Conservation (phyloP, 23 tunicate species). For the Diplosoma virens region DNA sequence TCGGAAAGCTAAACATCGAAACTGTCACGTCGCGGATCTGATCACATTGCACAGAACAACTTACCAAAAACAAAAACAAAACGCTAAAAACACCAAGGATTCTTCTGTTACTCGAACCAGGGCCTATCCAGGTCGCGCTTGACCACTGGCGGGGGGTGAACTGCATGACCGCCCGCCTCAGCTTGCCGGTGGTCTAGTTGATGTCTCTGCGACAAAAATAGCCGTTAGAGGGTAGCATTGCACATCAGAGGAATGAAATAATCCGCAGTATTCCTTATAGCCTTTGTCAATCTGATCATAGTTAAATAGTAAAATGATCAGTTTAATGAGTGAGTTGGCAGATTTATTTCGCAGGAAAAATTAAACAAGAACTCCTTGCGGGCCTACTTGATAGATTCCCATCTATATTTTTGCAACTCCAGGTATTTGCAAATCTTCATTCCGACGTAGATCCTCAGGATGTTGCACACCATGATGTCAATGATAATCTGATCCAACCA, state of each 20-base stretch:
- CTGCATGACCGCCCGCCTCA: constrained; percentile 25
- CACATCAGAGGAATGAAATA: too few relatives aligned
- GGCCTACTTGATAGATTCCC: constrained; percentile 37
- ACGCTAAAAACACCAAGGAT: constrained; percentile 3
- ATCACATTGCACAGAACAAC: too few relatives aligned
- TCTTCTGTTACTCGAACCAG: constrained; percentile 26
- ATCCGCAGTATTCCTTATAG: too few relatives aligned
- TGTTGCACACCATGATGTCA: constrained; percentile 24
- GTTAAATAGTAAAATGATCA: too few relatives aligned
- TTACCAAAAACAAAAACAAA: not conserved
- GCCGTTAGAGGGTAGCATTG: too few relatives aligned
- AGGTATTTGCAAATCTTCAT: constrained; percentile 36
- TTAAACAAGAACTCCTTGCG: too few relatives aligned
- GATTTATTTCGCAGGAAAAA: too few relatives aligned
- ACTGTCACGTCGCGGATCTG: too few relatives aligned
- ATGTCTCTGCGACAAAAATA: too few relatives aligned
- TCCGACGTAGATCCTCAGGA: constrained; percentile 31
- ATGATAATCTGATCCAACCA: constrained; percentile 51
- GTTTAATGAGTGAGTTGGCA: too few relatives aligned
- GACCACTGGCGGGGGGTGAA: constrained; percentile 18
- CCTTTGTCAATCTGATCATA: too few relatives aligned
- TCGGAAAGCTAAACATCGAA: constrained; percentile 17
- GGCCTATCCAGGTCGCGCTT: constrained; percentile 17
- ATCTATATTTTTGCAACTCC: constrained; percentile 38
- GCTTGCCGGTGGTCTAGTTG: constrained; percentile 17